These are phyloP conservation scores for Piscicola geometra DNA, from an alignment of 2,888 invertebrate genomes.

Conservation along the genomic window DNA sequence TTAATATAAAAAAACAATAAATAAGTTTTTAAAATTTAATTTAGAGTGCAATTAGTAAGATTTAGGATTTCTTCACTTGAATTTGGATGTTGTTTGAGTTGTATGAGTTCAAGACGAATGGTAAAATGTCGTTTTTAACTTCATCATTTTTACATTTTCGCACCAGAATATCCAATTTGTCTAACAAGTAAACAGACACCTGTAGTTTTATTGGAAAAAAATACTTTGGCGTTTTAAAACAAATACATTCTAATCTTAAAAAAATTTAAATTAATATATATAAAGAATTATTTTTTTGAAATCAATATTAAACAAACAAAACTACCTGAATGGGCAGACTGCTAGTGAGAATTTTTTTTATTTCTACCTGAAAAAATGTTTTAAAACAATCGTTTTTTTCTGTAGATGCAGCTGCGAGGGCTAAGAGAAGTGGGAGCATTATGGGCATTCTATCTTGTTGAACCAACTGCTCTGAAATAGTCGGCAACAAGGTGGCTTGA, in stretches of 20 bases:
- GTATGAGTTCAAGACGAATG: constrained; percentile 77
- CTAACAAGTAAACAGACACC: constrained; percentile 79
- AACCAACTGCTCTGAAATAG: constrained; percentile 76
- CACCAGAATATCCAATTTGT: constrained; percentile 80
- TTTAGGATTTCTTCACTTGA: constrained; percentile 67
- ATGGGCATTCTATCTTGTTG: constrained; percentile 79
- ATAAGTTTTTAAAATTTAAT: not conserved
- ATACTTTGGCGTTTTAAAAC: too few species aligned
- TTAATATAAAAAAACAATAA: constrained; percentile 39
- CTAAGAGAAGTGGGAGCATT: constrained; percentile 44
- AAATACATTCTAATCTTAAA: not conserved
- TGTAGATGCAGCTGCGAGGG: constrained; percentile 39
- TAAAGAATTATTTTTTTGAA: not conserved
- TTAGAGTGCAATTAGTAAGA: not conserved
- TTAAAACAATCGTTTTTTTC: constrained; percentile 41
- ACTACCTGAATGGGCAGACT: constrained; percentile 66
- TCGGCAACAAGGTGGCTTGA: constrained; percentile 89
- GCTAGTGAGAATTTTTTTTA: constrained; percentile 53
- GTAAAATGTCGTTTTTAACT: constrained; percentile 74
- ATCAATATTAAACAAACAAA: not conserved
- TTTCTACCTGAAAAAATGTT: constrained; percentile 72
- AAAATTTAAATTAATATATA: too few species aligned
- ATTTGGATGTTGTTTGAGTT: constrained; percentile 83
- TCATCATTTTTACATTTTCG: constrained; percentile 78
- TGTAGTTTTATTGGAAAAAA: constrained; percentile 55